Evolutionary conservation across 2,113 vertebrate species (phyloP).

Genomic region (Bufo bufo): DNA sequence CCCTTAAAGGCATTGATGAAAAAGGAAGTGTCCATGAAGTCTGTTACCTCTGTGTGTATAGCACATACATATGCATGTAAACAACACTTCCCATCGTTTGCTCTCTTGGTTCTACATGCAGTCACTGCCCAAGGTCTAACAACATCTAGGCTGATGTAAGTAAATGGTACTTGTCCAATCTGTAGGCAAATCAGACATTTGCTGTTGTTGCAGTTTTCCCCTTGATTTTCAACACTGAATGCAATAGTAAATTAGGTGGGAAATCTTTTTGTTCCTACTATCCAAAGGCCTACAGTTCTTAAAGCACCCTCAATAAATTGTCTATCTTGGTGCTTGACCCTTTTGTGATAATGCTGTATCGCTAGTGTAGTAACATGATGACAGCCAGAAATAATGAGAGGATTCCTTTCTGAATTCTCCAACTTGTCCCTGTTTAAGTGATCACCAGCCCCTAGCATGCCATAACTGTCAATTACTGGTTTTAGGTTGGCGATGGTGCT

Average conservation of each 20-base stretch:
- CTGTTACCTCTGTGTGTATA: slow-evolving; percentile 49
- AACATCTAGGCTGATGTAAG: neutral
- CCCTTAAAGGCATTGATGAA: no score
- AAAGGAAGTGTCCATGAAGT: slow-evolving; percentile 40
- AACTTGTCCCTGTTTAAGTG: neutral
- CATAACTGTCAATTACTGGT: neutral
- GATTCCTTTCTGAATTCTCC: no score
- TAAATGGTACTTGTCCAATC: no score
- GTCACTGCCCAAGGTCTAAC: neutral
- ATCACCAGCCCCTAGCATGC: neutral
- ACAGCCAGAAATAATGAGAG: no score
- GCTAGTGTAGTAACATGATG: no score
- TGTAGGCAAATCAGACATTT: neutral
- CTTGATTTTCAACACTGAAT: neutral
- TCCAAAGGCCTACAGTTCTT: no score
- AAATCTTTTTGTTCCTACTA: no score
- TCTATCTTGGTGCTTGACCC: no score
- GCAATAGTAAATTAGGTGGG: no score
- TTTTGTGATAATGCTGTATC: no score
- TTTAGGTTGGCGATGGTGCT: neutral
- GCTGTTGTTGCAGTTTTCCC: neutral
- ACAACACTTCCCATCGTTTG: slow-evolving; percentile 10
- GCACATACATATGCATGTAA: neutral
- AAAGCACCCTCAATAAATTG: no score
- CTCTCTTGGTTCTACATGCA: neutral